Conservation (phyloP, 2,797 vertebrate genomes). For the Erethizon dorsatum region DNA sequence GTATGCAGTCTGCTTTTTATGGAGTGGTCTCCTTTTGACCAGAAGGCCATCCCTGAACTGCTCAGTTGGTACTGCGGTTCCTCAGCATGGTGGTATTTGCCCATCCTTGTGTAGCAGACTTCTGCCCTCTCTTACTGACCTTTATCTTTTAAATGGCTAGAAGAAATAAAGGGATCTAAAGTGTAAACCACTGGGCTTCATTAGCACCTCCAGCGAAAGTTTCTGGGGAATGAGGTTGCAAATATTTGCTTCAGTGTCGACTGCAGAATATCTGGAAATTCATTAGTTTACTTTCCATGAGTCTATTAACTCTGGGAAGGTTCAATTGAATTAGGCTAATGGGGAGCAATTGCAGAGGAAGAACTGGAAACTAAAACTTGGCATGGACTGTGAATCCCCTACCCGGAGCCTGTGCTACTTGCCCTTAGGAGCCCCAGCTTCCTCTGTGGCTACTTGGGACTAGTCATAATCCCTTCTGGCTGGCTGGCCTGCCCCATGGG, state of each 20-base stretch:
- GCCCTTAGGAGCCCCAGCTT: neutral
- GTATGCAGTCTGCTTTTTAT: neutral
- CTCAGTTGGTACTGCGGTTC: neutral
- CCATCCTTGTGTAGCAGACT: neutral
- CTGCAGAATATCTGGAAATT: conserved; percentile 34
- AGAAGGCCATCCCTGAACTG: neutral
- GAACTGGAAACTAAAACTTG: neutral
- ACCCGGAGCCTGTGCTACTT: neutral
- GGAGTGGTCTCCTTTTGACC: neutral
- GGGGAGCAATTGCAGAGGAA: neutral
- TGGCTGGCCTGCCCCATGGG: neutral
- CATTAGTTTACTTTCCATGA: neutral
- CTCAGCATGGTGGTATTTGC: neutral
- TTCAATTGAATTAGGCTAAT: conserved; percentile 41
- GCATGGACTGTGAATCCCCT: neutral
- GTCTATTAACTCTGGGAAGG: neutral
- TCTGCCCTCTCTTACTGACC: neutral
- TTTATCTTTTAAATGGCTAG: neutral
- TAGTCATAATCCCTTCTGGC: neutral
- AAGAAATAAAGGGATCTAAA: neutral
- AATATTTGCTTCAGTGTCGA: conserved; percentile 33
- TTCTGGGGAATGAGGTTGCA: neutral
- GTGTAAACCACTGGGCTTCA: neutral
- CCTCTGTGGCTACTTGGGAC: neutral
- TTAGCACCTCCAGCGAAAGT: neutral